These are phyloP conservation scores for Oreochromis spilurus DNA, from an alignment of 2,113 vertebrate species.

Conservation along the genomic window DNA sequence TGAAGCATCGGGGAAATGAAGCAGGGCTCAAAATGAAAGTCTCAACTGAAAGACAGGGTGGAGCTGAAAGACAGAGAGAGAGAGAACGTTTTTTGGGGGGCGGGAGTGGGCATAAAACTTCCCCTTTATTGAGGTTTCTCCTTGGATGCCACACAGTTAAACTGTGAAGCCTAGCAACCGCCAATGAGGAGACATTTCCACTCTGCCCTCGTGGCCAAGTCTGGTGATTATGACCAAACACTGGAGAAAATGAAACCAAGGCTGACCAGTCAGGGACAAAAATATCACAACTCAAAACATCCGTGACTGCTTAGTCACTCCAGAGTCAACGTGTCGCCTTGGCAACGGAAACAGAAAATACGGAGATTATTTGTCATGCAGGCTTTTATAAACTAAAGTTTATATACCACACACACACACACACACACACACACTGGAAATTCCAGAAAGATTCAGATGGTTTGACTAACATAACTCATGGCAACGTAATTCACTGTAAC, in stretches of 20 bases:
- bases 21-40: neutral
- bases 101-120: neutral
- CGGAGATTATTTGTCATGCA: neutral
- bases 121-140: neutral
- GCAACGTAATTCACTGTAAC: neutral
- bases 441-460: neutral
- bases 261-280: neutral
- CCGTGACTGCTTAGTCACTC: neutral
- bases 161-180: conserved; percentile 24
- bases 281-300: conserved; percentile 10
- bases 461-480: neutral
- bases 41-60: neutral
- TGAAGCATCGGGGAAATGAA: neutral
- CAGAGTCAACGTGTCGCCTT: neutral
- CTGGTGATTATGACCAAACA: conserved; percentile 12
- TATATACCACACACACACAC: neutral
- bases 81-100: neutral
- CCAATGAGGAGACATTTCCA: conserved; percentile 27
- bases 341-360: neutral
- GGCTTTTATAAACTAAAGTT: neutral
- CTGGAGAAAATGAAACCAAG: conserved; percentile 20
- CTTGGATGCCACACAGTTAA: neutral
- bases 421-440: neutral
- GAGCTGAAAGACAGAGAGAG: neutral
- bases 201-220: neutral